Evolutionary conservation across 2,113 vertebrate genomes (phyloP).

Genomic region (Misgurnus anguillicaudatus): DNA sequence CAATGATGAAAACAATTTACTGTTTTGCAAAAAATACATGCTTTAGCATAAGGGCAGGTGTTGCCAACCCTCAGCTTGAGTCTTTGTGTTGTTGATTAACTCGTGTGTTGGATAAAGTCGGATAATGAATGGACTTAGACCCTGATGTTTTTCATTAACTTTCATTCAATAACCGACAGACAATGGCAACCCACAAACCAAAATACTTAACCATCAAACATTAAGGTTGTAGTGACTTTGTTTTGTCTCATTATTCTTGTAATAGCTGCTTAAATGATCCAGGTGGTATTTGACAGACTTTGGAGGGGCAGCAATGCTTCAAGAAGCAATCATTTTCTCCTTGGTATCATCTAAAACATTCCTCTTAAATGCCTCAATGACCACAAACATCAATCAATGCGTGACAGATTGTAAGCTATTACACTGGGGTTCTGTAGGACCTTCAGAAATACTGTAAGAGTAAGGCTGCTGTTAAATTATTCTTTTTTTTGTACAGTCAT

Average conservation of each 20-base stretch:
- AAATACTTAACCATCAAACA: background rate
- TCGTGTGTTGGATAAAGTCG: background rate
- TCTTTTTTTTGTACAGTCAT: no score
- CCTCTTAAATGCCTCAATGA: background rate
- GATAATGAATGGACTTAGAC: background rate
- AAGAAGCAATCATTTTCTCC: conserved; percentile 5
- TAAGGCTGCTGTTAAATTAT: background rate
- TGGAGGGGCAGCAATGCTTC: background rate
- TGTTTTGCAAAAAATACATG: conserved; percentile 6
- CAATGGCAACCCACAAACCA: background rate
- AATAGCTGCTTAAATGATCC: conserved; percentile 20
- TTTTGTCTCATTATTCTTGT: conserved; percentile 21
- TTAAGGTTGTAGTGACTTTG: conserved; percentile 7
- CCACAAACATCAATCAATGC: conserved; percentile 5
- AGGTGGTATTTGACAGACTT: conserved; percentile 18
- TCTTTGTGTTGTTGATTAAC: background rate
- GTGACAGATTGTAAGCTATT: background rate
- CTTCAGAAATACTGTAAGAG: background rate
- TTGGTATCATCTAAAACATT: conserved; percentile 15
- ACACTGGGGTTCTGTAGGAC: background rate
- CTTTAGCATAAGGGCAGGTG: background rate
- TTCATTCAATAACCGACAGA: conserved; percentile 16
- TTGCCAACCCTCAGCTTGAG: background rate
- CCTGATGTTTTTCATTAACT: background rate
- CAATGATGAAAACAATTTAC: background rate